phyloP scores from a whole-genome alignment of 2,797 vertebrate genomes.

The Chelmon rostratus region DNA sequence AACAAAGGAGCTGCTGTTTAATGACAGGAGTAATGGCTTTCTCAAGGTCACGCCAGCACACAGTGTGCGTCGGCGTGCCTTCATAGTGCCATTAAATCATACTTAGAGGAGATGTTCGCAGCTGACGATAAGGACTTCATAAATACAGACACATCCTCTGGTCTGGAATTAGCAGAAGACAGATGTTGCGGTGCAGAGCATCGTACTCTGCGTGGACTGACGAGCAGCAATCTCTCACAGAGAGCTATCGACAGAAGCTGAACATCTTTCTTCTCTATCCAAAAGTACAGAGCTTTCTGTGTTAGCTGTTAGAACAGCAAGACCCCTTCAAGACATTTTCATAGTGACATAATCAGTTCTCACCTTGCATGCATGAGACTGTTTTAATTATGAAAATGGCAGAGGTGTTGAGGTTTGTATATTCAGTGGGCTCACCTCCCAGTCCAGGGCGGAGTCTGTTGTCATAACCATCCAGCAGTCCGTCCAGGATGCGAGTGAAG shows the following conservation, averaged over 20 bases:
- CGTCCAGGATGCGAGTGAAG: conserved; percentile 95
- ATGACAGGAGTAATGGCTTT: conserved; percentile 55
- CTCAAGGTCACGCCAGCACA: conserved; percentile 74
- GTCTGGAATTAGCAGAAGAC: conserved; percentile 28
- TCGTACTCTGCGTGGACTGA: conserved; percentile 33
- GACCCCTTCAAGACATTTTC: background rate
- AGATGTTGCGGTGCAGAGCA: conserved; percentile 35
- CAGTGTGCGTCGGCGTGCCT: conserved; percentile 25
- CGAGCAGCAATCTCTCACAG: conserved; percentile 3
- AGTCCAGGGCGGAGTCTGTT: conserved; percentile 94
- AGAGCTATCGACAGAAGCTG: conserved; percentile 1
- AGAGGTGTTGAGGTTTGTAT: conserved; percentile 21
- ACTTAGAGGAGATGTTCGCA: conserved; percentile 39
- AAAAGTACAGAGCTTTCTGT: background rate
- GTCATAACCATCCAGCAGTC: conserved; percentile 94
- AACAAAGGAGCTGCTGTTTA: conserved; percentile 67
- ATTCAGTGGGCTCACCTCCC: conserved; percentile 85
- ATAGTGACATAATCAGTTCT: conserved; percentile 18
- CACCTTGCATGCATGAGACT: conserved; percentile 11
- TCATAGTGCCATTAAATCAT: conserved; percentile 61
- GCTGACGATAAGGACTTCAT: conserved; percentile 51
- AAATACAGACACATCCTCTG: conserved; percentile 35
- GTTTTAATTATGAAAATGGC: conserved; percentile 18
- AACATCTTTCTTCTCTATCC: background rate
- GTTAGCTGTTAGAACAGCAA: background rate